Evolutionary conservation across 2,113 vertebrate species (phyloP).

Genomic region (Myrmecobius fasciatus): DNA sequence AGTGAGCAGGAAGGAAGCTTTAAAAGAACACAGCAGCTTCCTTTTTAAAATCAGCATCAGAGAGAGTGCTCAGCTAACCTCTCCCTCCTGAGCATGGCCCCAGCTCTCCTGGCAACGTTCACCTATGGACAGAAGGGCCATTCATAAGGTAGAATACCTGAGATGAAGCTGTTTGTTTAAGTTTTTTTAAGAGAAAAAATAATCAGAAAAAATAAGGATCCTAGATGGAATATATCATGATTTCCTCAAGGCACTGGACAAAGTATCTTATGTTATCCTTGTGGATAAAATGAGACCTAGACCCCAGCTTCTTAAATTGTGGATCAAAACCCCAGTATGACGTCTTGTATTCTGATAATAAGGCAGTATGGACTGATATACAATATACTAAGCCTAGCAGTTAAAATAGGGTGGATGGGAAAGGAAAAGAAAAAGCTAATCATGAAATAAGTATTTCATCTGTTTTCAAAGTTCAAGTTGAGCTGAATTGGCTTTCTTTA

Average conservation of each 20-base stretch:
- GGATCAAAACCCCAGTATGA: no score
- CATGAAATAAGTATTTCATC: neutral
- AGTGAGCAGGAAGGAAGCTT: slow-evolving; percentile 4
- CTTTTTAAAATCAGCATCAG: neutral
- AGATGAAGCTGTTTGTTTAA: neutral
- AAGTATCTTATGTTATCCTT: no score
- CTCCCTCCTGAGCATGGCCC: neutral
- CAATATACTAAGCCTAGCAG: neutral
- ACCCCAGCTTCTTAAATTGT: no score
- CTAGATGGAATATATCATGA: no score
- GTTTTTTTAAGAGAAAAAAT: neutral
- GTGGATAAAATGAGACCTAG: no score
- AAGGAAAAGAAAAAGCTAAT: neutral
- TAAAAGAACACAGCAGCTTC: neutral
- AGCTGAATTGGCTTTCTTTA: neutral
- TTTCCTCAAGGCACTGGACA: no score
- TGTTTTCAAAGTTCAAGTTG: neutral
- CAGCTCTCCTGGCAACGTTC: neutral
- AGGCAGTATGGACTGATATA: neutral
- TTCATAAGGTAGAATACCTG: neutral
- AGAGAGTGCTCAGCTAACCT: slow-evolving; percentile 13
- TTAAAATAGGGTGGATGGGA: neutral
- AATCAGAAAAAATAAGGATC: neutral
- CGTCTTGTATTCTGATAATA: neutral
- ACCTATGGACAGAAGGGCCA: neutral